A percentile compares a stretch with the other conserved stretches of the same genome.
These are phyloP conservation scores for Neogale vison DNA, from an alignment of 2,113 vertebrate genomes.

Conservation along the genomic window DNA sequence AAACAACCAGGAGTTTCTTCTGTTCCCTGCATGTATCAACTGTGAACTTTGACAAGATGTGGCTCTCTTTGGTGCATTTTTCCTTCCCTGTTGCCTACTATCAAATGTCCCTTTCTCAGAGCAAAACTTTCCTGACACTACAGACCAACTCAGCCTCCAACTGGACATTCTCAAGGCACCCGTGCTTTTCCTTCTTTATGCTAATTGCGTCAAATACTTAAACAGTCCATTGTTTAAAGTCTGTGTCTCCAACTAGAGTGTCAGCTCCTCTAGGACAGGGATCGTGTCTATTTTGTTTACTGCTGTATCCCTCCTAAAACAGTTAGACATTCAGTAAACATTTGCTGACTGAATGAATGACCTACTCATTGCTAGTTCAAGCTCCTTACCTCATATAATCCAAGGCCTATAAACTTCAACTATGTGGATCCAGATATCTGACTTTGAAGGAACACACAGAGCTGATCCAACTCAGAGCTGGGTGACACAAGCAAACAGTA, in stretches of 20 bases:
- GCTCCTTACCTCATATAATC: background rate
- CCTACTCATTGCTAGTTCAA: conserved; percentile 18
- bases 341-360: conserved; percentile 26
- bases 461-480: background rate
- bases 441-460: conserved; percentile 14
- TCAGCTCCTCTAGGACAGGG: background rate
- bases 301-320: background rate
- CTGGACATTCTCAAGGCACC: background rate
- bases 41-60: background rate
- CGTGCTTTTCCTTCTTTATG: background rate
- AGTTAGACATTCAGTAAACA: conserved; percentile 35
- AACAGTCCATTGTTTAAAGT: background rate
- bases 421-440: background rate
- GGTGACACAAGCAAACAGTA: background rate
- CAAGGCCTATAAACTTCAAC: background rate
- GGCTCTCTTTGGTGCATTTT: background rate
- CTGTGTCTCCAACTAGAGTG: background rate
- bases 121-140: background rate
- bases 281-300: conserved; percentile 6
- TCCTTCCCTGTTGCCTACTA: background rate
- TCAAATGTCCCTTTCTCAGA: background rate
- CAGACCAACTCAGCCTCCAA: background rate
- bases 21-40: background rate
- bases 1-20: background rate
- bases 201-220: conserved; percentile 23